Percentiles rank a stretch among this genome's conserved stretches.
These are phyloP conservation scores for Diarsia dahlii DNA, from an alignment of 2,888 invertebrate species.

Conservation along the genomic window DNA sequence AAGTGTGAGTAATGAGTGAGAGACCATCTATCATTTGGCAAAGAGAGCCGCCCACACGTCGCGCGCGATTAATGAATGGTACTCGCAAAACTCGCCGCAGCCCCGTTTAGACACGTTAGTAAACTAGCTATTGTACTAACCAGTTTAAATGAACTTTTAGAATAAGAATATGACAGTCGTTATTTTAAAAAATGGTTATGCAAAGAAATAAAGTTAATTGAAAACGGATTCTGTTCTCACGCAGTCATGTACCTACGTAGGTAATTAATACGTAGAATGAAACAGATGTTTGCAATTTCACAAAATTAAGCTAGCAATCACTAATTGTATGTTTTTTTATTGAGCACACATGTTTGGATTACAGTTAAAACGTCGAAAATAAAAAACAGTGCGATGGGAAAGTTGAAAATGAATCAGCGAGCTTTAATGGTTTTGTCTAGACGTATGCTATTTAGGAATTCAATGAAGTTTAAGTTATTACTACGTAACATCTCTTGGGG, in stretches of 20 bases:
- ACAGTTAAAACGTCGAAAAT: neutral
- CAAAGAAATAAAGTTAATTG: neutral
- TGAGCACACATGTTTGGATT: constrained; percentile 21
- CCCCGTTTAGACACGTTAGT: constrained; percentile 14
- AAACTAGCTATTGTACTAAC: constrained; percentile 20
- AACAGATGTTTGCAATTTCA: constrained; percentile 47
- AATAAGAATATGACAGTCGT: neutral
- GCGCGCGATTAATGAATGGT: constrained; percentile 61
- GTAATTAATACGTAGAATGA: constrained; percentile 16
- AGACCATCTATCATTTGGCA: constrained; percentile 77
- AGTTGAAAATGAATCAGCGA: constrained; percentile 11
- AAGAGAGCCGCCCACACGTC: constrained; percentile 69
- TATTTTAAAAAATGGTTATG: neutral
- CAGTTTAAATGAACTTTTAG: neutral
- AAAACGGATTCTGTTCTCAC: constrained; percentile 19
- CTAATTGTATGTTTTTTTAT: constrained; percentile 29
- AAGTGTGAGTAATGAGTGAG: constrained; percentile 76
- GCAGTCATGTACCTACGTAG: neutral
- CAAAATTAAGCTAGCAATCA: constrained; percentile 35
- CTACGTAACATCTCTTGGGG: constrained; percentile 18
- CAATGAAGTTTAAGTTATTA: constrained; percentile 9
- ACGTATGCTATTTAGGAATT: constrained; percentile 10
- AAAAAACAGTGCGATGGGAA: constrained; percentile 20
- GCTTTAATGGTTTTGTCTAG: neutral
- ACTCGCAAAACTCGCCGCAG: constrained; percentile 26